Evolutionary conservation across 2,797 vertebrate species (phyloP).

Genomic region (Smutsia gigantea): DNA sequence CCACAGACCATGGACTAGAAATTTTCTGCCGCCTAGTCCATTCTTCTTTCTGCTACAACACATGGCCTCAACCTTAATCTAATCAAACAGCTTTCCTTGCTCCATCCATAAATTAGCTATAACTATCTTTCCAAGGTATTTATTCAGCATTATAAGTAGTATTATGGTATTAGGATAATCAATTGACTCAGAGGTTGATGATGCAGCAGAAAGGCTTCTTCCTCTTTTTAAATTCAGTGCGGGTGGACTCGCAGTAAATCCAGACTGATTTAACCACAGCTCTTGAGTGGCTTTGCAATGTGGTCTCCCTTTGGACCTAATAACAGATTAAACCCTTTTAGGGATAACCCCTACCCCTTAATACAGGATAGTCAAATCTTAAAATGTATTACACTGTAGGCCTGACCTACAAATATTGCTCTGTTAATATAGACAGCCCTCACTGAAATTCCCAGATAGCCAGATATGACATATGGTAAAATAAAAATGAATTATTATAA

Average conservation of each 20-base stretch:
- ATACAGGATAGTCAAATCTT: neutral
- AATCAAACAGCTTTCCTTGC: neutral
- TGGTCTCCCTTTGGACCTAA: neutral
- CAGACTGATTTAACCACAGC: neutral
- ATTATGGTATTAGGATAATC: neutral
- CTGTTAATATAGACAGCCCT: neutral
- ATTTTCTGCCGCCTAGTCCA: neutral
- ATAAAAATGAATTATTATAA: slow-evolving; percentile 42
- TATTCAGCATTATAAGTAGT: neutral
- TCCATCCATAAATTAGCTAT: neutral
- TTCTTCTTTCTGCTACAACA: neutral
- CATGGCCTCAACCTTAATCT: neutral
- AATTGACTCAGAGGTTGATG: neutral
- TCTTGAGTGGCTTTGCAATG: slow-evolving; percentile 3
- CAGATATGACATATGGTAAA: neutral
- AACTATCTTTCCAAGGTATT: neutral
- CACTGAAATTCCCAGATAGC: neutral
- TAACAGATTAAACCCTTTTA: slow-evolving; percentile 34
- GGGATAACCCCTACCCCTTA: neutral
- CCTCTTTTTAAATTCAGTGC: neutral
- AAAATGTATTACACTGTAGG: neutral
- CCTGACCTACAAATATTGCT: neutral
- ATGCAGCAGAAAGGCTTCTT: neutral
- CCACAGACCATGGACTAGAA: neutral
- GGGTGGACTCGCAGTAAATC: neutral